A percentile compares a stretch with the other conserved stretches of the same genome.
These are phyloP conservation scores for Formicarius rufipectus DNA, from an alignment of 2,113 vertebrate species.

Conservation along the genomic window DNA sequence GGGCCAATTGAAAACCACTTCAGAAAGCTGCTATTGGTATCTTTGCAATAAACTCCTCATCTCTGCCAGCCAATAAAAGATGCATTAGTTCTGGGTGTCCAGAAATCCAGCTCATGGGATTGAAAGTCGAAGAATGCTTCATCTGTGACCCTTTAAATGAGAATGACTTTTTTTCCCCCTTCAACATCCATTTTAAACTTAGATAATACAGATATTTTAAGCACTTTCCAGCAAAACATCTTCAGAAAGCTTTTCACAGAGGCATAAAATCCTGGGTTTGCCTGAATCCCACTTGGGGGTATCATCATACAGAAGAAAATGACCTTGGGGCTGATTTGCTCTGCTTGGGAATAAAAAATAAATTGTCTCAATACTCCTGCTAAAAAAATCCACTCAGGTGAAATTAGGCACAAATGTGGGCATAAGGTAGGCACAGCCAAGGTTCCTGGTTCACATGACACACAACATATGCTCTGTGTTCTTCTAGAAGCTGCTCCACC, in stretches of 20 bases:
- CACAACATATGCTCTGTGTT: neutral
- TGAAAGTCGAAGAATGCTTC: conserved; percentile 39
- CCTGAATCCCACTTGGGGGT: neutral
- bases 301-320: neutral
- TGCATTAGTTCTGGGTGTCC: conserved; percentile 23
- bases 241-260: neutral
- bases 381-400: neutral
- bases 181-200: conserved; percentile 8
- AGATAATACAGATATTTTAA: neutral
- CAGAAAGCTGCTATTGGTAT: conserved; percentile 34
- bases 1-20: conserved; percentile 46
- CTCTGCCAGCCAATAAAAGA: conserved; percentile 35
- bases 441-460: neutral
- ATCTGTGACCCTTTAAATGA: conserved; percentile 40
- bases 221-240: neutral
- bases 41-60: conserved; percentile 25
- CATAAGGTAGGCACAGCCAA: neutral
- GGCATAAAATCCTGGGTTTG: neutral
- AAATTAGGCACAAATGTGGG: neutral
- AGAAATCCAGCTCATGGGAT: neutral
- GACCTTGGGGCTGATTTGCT: neutral
- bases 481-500: neutral
- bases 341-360: neutral
- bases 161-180: neutral
- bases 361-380: neutral